These are phyloP conservation scores for Florisuga fusca DNA, from an alignment of 2,797 vertebrate species.

Conservation along the genomic window DNA sequence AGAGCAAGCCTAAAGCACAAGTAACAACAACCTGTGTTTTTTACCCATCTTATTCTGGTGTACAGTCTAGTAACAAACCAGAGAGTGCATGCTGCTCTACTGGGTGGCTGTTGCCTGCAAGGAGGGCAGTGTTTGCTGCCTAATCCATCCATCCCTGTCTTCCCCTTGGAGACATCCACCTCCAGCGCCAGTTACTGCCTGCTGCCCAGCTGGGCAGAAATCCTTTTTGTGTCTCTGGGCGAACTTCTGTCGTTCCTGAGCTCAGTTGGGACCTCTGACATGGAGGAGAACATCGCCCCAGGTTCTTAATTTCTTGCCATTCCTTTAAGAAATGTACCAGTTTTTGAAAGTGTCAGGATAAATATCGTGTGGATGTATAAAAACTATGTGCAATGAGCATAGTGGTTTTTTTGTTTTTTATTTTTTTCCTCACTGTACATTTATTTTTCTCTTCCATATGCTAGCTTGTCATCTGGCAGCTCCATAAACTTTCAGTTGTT, in stretches of 20 bases:
- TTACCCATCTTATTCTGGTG: not conserved
- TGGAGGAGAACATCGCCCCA: not conserved
- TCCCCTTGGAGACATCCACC: accelerated
- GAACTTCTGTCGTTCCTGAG: not conserved
- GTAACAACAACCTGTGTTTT: not conserved
- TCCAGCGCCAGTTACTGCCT: not conserved
- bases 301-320: not conserved
- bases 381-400: accelerated
- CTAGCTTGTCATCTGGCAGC: not conserved
- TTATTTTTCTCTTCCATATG: not conserved
- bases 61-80: not conserved
- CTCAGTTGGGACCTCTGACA: not conserved
- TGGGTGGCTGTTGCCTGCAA: not conserved
- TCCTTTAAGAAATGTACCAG: not conserved
- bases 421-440: not conserved
- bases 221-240: not conserved
- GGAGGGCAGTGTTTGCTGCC: not conserved
- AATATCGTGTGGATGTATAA: not conserved
- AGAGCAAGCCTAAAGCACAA: not conserved
- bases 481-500: constrained; percentile 4
- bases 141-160: not conserved
- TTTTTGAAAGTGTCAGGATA: not conserved
- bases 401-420: not conserved
- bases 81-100: not conserved
- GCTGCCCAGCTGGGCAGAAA: not conserved